These are phyloP conservation scores for Phocides pigmalion DNA, from an alignment of 1,140 invertebrate genomes.

Conservation along the genomic window DNA sequence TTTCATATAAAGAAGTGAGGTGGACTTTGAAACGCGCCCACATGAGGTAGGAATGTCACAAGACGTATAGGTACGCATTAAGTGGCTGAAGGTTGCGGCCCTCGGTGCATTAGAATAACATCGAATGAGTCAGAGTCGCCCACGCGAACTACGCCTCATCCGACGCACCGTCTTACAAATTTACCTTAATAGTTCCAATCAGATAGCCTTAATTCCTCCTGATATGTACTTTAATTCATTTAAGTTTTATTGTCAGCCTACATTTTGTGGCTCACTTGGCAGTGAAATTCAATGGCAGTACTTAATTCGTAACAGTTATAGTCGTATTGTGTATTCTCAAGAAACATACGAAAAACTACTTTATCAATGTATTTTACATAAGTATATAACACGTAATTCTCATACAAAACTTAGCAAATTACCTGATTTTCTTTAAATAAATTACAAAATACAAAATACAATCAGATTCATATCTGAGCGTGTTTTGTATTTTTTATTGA, in stretches of 20 bases:
- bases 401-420: too few species aligned
- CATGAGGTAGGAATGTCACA: conserved; percentile 33
- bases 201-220: conserved; percentile 36
- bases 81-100: conserved; percentile 38
- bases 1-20: too few species aligned
- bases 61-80: conserved; percentile 35
- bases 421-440: too few species aligned
- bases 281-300: background rate
- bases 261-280: conserved; percentile 10
- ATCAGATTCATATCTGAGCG: too few species aligned
- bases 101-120: conserved; percentile 50
- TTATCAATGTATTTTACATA: too few species aligned
- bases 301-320: too few species aligned
- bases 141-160: conserved; percentile 47
- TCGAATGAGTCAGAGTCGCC: conserved; percentile 46
- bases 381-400: too few species aligned
- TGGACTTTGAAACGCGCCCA: too few species aligned
- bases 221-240: conserved; percentile 29
- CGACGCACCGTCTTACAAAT: conserved; percentile 42
- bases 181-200: conserved; percentile 40
- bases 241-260: conserved; percentile 20
- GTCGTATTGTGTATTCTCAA: too few species aligned
- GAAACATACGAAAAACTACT: too few species aligned
- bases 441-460: too few species aligned
- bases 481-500: too few species aligned